Percentiles rank a stretch among this genome's conserved stretches.
These are phyloP conservation scores for Heloderma charlesbogerti DNA, from an alignment of 2,113 vertebrate species.

Conservation along the genomic window DNA sequence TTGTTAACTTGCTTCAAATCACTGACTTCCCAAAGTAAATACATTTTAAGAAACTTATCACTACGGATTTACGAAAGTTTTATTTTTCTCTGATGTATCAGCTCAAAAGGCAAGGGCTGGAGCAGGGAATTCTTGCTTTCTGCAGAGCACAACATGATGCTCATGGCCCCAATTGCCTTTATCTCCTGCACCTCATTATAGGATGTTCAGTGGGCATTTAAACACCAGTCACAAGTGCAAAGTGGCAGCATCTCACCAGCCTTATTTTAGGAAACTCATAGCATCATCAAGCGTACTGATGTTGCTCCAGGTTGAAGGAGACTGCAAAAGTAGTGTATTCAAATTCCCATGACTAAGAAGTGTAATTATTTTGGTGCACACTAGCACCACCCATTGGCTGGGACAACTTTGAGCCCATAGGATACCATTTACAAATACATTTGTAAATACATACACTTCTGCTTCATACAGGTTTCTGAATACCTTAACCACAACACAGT, in stretches of 20 bases:
- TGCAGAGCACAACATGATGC: not conserved
- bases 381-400: not conserved
- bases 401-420: constrained; percentile 2
- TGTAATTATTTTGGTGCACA: not conserved
- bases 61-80: constrained; percentile 38
- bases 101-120: not conserved
- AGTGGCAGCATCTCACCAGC: not conserved
- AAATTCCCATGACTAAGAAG: not conserved
- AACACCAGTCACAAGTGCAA: not conserved
- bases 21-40: not conserved
- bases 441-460: constrained; percentile 18
- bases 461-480: constrained; percentile 61
- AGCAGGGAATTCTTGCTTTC: not conserved
- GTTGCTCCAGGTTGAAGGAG: not conserved
- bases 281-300: not conserved
- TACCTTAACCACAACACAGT: constrained; percentile 1
- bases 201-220: not conserved
- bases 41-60: constrained; percentile 34
- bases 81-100: constrained; percentile 17
- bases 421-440: not conserved
- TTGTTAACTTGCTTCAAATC: constrained; percentile 56
- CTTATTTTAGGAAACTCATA: not conserved
- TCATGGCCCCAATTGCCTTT: not conserved
- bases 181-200: not conserved
- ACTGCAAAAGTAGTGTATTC: not conserved